Evolutionary conservation across 64 coral and sea anemone genomes (phyloP).

Genomic region (Dendrophyllia cribrosa): DNA sequence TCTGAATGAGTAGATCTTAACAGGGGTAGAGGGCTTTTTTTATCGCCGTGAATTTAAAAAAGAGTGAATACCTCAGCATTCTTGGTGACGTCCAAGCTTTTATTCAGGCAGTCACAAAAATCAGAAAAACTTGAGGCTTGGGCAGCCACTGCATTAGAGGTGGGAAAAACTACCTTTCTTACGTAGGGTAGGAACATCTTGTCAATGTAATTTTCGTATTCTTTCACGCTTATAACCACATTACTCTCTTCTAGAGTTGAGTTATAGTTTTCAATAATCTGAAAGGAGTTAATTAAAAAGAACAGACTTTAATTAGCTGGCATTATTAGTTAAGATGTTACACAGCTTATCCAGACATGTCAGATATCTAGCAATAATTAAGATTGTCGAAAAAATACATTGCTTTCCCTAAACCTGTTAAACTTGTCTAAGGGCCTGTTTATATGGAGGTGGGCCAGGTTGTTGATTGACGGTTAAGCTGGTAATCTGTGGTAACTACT

Average conservation of each 20-base stretch:
- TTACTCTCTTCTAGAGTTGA: neutral
- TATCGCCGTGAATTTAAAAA: too few relatives aligned
- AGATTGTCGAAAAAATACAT: too few relatives aligned
- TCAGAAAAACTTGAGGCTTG: neutral
- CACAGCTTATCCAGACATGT: too few relatives aligned
- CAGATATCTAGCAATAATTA: too few relatives aligned
- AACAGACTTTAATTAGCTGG: neutral
- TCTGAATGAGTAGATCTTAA: too few relatives aligned
- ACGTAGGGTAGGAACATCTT: slow-evolving; percentile 41
- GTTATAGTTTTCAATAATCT: slow-evolving; percentile 13
- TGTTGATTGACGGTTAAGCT: too few relatives aligned
- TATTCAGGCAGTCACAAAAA: slow-evolving; percentile 5
- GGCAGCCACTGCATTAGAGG: neutral
- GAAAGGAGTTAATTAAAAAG: neutral
- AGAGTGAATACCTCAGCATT: neutral
- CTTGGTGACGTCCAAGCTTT: slow-evolving; percentile 6
- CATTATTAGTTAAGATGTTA: neutral
- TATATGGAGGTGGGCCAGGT: too few relatives aligned
- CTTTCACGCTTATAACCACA: neutral
- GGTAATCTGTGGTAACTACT: too few relatives aligned
- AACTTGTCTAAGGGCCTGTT: too few relatives aligned
- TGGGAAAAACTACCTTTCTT: neutral
- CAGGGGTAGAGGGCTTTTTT: too few relatives aligned
- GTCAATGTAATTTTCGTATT: slow-evolving; percentile 7
- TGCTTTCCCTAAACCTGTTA: too few relatives aligned